Conservation (phyloP, 2,888 invertebrate species). For the Leucozona laternaria region DNA sequence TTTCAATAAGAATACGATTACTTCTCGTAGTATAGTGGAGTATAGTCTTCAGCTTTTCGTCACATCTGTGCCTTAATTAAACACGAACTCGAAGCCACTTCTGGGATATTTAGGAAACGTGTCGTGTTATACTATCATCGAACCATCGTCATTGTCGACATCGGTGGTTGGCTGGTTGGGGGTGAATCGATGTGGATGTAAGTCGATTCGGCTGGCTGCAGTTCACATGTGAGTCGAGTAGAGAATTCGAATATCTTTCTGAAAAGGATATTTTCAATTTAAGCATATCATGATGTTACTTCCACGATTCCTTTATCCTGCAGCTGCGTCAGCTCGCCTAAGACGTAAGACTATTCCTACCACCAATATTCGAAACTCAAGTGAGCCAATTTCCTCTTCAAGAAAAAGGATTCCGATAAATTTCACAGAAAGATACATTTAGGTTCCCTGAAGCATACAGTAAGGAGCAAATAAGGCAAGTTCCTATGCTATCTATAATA, state of each 20-base stretch:
- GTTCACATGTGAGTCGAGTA: constrained; percentile 11
- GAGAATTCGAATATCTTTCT: constrained; percentile 26
- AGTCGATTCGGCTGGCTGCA: constrained; percentile 32
- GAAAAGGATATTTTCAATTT: constrained; percentile 47
- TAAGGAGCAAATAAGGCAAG: not conserved
- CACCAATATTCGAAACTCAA: constrained; percentile 6
- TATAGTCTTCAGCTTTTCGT: not conserved
- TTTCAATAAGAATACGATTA: not conserved
- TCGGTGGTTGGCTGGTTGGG: not conserved
- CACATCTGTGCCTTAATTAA: constrained; percentile 58
- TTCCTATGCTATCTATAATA: not conserved
- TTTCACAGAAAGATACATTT: constrained; percentile 41
- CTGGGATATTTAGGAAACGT: constrained; percentile 17
- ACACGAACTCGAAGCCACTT: constrained; percentile 7
- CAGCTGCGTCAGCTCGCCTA: constrained; percentile 48
- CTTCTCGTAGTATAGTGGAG: not conserved
- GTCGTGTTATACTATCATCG: constrained; percentile 63
- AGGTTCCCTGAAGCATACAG: not conserved
- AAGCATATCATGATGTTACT: constrained; percentile 30
- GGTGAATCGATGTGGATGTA: constrained; percentile 51
- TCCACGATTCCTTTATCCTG: constrained; percentile 1
- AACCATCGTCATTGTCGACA: constrained; percentile 51
- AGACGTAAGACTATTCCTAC: not conserved
- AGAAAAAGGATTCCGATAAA: constrained; percentile 58
- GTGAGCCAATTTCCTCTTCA: constrained; percentile 60